These are phyloP conservation scores for Axis porcinus DNA, from an alignment of 2,113 vertebrate genomes.

Conservation along the genomic window DNA sequence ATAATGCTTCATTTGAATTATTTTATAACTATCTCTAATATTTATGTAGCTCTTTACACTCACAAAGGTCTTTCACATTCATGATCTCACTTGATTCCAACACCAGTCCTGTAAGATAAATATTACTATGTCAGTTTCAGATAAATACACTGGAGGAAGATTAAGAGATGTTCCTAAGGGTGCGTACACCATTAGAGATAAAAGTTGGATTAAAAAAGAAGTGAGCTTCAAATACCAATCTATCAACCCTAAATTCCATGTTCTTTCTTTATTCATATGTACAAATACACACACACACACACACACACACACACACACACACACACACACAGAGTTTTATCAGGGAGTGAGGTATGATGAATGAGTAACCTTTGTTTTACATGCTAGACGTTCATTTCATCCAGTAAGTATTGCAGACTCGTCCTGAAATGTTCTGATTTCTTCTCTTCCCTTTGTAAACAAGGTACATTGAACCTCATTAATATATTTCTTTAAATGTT, in stretches of 20 bases:
- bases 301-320: not conserved
- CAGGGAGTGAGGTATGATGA: not conserved
- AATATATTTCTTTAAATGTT: not conserved
- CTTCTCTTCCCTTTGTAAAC: not conserved
- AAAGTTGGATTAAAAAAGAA: not conserved
- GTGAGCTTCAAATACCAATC: not conserved
- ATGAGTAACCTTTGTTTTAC: not conserved
- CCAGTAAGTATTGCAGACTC: not conserved
- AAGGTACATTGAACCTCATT: not conserved
- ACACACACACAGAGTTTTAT: not conserved
- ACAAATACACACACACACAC: not conserved
- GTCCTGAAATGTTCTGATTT: slow-evolving; percentile 5
- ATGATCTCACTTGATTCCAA: not conserved
- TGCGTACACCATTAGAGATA: not conserved
- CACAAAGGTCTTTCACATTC: not conserved
- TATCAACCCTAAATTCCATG: not conserved
- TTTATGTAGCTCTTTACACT: not conserved
- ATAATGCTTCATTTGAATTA: not conserved
- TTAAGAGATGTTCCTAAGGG: not conserved
- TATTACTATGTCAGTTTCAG: not conserved
- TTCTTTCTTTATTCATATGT: not conserved
- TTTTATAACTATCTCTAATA: not conserved
- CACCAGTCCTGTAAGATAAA: not conserved
- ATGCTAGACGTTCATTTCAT: not conserved
- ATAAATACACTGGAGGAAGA: not conserved